Evolutionary conservation across 2,888 invertebrate species (phyloP).

Genomic region (Latrodectus elegans): DNA sequence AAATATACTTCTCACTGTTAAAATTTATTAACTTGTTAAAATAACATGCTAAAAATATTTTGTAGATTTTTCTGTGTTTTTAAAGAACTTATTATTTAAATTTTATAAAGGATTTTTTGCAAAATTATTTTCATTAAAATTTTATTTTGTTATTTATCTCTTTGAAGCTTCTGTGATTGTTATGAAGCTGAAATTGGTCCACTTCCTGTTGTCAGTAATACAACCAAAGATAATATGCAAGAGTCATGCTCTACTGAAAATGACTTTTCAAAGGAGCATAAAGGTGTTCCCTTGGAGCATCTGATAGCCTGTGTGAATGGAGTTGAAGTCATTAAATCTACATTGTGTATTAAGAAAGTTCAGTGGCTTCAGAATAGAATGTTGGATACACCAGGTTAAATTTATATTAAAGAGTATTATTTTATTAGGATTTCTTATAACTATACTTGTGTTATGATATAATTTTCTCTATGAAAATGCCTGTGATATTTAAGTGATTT

Average conservation of each 20-base stretch:
- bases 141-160: slow-evolving; percentile 21
- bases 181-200: slow-evolving; percentile 84
- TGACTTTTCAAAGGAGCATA: slow-evolving; percentile 9
- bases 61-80: too few species aligned
- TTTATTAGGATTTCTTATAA: too few species aligned
- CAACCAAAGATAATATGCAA: slow-evolving; percentile 17
- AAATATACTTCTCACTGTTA: too few species aligned
- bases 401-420: too few species aligned
- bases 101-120: too few species aligned
- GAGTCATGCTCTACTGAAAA: not conserved
- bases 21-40: too few species aligned
- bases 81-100: too few species aligned
- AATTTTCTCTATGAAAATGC: too few species aligned
- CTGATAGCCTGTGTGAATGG: slow-evolving; percentile 88
- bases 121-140: not conserved
- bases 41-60: too few species aligned
- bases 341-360: slow-evolving; percentile 79
- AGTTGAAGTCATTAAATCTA: slow-evolving; percentile 79
- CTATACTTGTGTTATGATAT: too few species aligned
- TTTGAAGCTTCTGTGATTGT: slow-evolving; percentile 84
- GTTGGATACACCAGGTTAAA: slow-evolving; percentile 68
- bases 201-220: slow-evolving; percentile 76
- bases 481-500: too few species aligned
- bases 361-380: slow-evolving; percentile 76
- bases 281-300: slow-evolving; percentile 84